A percentile compares a stretch with the other conserved stretches of the same genome.
Evolutionary conservation across 2,113 vertebrate species (phyloP).

Genomic region (Steatornis caripensis): DNA sequence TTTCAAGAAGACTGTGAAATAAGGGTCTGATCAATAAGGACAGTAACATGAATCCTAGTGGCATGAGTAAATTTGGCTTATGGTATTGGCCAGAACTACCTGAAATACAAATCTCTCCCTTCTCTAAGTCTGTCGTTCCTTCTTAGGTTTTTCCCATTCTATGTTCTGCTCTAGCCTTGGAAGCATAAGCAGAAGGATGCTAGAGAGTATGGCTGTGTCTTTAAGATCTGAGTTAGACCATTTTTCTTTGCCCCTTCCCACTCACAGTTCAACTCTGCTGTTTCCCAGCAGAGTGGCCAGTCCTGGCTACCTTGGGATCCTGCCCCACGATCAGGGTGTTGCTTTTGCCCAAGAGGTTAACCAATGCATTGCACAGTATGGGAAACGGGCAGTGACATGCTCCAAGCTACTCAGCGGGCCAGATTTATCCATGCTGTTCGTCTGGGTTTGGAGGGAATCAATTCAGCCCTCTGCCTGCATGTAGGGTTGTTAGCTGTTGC

Average conservation of each 20-base stretch:
- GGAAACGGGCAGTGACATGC: background rate
- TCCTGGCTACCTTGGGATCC: background rate
- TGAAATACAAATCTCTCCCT: background rate
- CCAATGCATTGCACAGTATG: background rate
- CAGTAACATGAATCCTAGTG: background rate
- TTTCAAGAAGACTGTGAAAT: background rate
- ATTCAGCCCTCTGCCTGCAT: background rate
- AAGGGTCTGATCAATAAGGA: background rate
- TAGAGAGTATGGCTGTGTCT: background rate
- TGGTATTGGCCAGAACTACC: background rate
- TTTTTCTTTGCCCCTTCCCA: background rate
- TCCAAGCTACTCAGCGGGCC: background rate
- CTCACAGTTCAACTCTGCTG: accelerated
- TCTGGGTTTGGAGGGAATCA: background rate
- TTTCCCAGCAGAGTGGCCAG: background rate
- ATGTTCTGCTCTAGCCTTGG: background rate
- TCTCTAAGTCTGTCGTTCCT: background rate
- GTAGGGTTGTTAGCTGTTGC: background rate
- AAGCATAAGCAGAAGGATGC: background rate
- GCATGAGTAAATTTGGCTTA: background rate
- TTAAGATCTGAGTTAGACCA: background rate
- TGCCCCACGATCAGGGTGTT: accelerated
- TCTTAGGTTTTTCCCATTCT: background rate
- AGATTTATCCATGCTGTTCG: background rate
- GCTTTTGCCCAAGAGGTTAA: background rate